Conservation (phyloP, 2,797 vertebrate genomes). For the Cossypha caffra region DNA sequence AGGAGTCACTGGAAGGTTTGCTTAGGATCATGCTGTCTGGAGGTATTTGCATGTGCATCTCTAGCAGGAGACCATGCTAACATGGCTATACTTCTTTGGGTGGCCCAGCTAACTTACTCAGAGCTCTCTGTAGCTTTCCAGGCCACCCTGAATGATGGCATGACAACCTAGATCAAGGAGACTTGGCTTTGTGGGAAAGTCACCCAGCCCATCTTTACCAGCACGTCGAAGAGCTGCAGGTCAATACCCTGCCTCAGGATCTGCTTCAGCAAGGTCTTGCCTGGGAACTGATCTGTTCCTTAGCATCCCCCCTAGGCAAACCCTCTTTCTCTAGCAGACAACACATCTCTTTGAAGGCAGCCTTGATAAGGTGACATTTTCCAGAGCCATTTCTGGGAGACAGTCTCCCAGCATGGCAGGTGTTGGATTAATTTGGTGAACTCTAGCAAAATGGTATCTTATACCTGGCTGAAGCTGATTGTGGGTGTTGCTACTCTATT, state of each 20-base stretch:
- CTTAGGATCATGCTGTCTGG: background rate
- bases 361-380: background rate
- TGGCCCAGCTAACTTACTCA: background rate
- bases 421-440: background rate
- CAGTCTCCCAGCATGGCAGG: background rate
- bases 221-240: rapidly evolving
- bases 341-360: background rate
- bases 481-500: background rate
- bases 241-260: background rate
- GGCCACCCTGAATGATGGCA: background rate
- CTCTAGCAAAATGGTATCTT: background rate
- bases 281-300: background rate
- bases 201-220: background rate
- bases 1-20: background rate
- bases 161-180: background rate
- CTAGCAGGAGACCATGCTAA: background rate
- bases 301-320: background rate
- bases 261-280: background rate
- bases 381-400: background rate
- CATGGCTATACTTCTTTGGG: background rate
- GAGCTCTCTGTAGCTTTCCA: background rate
- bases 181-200: background rate
- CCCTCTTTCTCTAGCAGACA: background rate
- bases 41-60: background rate
- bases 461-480: background rate